phyloP scores from a whole-genome alignment of 2,797 vertebrate genomes.

The Premnoplex brunnescens region DNA sequence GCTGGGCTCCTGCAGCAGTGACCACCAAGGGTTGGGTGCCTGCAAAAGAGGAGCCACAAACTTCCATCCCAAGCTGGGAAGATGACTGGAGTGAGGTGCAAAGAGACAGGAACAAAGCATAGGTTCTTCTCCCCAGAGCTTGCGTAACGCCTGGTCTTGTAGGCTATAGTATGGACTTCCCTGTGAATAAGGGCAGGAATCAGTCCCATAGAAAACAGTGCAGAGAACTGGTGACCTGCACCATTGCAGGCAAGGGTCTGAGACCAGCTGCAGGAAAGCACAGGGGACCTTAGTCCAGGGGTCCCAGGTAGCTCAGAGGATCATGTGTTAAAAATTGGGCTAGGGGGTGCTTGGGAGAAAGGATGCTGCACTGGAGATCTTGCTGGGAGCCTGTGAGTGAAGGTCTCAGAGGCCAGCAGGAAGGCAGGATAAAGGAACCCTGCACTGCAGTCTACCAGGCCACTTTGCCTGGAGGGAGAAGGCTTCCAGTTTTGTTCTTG shows the following conservation, averaged over 20 bases:
- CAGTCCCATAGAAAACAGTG: fast-evolving
- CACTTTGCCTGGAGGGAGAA: neutral
- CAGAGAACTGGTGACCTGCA: neutral
- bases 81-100: neutral
- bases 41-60: neutral
- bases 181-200: neutral
- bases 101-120: neutral
- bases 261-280: neutral
- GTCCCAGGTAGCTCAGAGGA: neutral
- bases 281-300: neutral
- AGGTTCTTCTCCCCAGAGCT: neutral
- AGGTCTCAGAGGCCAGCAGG: neutral
- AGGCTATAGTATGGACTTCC: neutral
- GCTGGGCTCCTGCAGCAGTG: neutral
- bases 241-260: neutral
- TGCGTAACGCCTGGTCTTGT: neutral
- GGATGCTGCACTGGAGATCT: neutral
- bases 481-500: neutral
- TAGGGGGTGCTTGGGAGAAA: neutral
- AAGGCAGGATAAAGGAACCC: neutral
- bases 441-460: neutral
- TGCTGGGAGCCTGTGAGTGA: neutral
- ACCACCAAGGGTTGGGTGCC: neutral
- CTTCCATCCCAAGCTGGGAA: neutral
- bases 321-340: neutral